These are phyloP conservation scores for Lomographa bimaculata DNA, from an alignment of 2,888 invertebrate species.

Conservation along the genomic window DNA sequence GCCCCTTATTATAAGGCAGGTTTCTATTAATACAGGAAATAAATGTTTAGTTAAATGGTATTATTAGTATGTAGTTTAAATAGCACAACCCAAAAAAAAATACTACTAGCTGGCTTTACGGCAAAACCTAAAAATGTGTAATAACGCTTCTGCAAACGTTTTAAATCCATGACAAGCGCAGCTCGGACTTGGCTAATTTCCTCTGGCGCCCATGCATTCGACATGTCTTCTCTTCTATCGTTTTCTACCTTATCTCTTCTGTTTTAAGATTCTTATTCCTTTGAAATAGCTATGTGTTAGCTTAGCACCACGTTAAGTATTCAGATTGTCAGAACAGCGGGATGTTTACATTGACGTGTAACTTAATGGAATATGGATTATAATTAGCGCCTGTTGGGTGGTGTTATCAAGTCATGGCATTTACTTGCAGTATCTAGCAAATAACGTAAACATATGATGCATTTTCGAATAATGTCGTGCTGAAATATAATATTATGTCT, in stretches of 20 bases:
- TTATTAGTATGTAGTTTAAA: no score
- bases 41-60: no score
- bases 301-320: conserved; percentile 23
- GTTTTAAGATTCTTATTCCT: conserved; percentile 4
- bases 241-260: conserved; percentile 6
- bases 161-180: conserved; percentile 3
- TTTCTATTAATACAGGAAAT: no score
- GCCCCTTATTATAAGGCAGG: no score
- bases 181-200: conserved; percentile 30
- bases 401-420: conserved; percentile 1
- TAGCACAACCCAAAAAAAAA: no score
- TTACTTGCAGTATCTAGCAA: neutral
- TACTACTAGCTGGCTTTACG: no score
- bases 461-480: no score
- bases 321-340: conserved; percentile 21
- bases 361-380: conserved; percentile 31
- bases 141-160: no score
- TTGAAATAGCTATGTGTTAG: conserved; percentile 11
- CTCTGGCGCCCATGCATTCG: conserved; percentile 21
- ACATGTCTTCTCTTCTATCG: neutral
- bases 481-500: no score
- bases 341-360: conserved; percentile 28
- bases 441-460: no score
- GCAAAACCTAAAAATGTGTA: no score
- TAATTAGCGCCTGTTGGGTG: conserved; percentile 14